Conservation (phyloP, 2,888 invertebrate genomes). For the Exocentrus adspersus region DNA sequence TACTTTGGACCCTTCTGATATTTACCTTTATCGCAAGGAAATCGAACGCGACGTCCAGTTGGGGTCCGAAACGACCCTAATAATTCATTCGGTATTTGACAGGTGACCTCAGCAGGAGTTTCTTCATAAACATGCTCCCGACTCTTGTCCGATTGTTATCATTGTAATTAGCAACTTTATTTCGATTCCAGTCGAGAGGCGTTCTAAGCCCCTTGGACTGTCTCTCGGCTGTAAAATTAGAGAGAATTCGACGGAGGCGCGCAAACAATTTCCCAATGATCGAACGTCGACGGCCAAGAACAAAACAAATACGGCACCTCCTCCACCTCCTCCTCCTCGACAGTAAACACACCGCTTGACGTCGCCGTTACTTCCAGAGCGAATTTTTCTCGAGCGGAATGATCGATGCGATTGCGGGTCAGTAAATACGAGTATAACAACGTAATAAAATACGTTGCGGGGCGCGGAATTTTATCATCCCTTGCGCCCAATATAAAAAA, state of each 20-base stretch:
- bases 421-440: too few relatives aligned
- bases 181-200: constrained; percentile 17
- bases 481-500: too few relatives aligned
- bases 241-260: neutral
- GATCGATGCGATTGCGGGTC: neutral
- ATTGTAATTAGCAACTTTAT: too few relatives aligned
- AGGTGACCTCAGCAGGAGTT: too few relatives aligned
- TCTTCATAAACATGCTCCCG: too few relatives aligned
- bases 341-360: neutral
- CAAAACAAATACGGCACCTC: constrained; percentile 17
- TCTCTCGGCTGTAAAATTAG: constrained; percentile 16
- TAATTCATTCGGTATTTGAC: too few relatives aligned
- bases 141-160: constrained; percentile 15
- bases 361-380: neutral
- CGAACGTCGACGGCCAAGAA: constrained; percentile 8
- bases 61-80: too few relatives aligned
- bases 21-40: too few relatives aligned
- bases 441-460: too few relatives aligned
- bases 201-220: neutral
- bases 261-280: constrained; percentile 9
- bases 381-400: neutral
- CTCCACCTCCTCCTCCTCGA: neutral
- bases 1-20: too few relatives aligned
- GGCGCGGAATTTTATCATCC: too few relatives aligned
- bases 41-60: too few relatives aligned